phyloP scores from a whole-genome alignment of 2,888 invertebrate species.

The Apamea monoglypha region DNA sequence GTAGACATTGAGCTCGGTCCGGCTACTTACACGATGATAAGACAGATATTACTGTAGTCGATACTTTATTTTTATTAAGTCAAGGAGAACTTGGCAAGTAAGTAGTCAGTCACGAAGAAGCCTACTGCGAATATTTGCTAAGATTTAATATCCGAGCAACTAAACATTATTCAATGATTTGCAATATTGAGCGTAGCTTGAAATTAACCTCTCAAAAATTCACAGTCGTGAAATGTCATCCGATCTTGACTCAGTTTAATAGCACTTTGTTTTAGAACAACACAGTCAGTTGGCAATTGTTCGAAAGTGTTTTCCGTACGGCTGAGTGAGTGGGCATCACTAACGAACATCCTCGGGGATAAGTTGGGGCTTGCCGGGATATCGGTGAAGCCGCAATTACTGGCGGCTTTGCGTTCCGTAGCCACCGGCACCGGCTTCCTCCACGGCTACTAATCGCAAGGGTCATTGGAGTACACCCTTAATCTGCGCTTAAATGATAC shows the following conservation, averaged over 20 bases:
- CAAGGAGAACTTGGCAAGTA: conserved; percentile 14
- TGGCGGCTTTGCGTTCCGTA: conserved; percentile 82
- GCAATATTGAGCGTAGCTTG: neutral
- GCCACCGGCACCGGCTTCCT: conserved; percentile 74
- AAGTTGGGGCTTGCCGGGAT: conserved; percentile 81
- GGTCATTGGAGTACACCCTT: conserved; percentile 79
- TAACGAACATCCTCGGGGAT: conserved; percentile 81
- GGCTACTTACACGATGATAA: conserved; percentile 63
- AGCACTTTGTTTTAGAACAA: conserved; percentile 41
- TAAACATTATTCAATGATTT: conserved; percentile 12
- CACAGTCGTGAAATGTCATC: conserved; percentile 43
- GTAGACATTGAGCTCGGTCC: conserved; percentile 56
- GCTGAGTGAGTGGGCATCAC: conserved; percentile 71
- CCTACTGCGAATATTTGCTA: conserved; percentile 20
- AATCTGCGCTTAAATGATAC: conserved; percentile 82
- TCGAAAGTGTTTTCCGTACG: conserved; percentile 65
- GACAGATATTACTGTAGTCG: conserved; percentile 26
- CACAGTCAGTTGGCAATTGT: conserved; percentile 69
- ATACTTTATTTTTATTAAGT: conserved; percentile 26
- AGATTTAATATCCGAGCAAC: neutral
- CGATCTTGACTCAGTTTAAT: conserved; percentile 25
- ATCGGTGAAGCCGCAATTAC: conserved; percentile 87
- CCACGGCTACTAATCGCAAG: conserved; percentile 81
- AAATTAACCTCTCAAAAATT: conserved; percentile 11
- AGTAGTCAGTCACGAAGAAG: conserved; percentile 31